These are phyloP conservation scores for Orthosia incerta DNA, from an alignment of 2,888 invertebrate genomes.

Conservation along the genomic window DNA sequence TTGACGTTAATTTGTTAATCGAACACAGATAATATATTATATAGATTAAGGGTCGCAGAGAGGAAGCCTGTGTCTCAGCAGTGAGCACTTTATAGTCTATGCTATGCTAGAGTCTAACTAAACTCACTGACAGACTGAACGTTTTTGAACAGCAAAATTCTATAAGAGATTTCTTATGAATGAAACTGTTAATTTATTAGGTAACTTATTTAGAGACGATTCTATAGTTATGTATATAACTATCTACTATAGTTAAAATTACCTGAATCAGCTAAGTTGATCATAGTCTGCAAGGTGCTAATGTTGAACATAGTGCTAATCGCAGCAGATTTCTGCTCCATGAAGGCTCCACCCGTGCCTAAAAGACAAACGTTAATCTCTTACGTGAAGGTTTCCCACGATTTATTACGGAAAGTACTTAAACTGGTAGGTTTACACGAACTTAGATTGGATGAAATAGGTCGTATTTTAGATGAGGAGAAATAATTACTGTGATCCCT, in stretches of 20 bases:
- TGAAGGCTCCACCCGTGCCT: slow-evolving; percentile 75
- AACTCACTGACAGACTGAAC: no score
- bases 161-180: no score
- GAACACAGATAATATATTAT: no score
- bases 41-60: no score
- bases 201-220: no score
- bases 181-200: no score
- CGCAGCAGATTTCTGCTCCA: slow-evolving; percentile 75
- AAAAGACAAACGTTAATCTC: slow-evolving; percentile 74
- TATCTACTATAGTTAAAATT: not conserved
- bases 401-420: slow-evolving; percentile 75
- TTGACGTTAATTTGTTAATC: no score
- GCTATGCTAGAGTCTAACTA: no score
- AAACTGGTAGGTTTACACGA: slow-evolving; percentile 54
- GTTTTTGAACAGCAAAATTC: no score
- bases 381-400: slow-evolving; percentile 62
- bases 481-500: slow-evolving; percentile 2
- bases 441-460: slow-evolving; percentile 53
- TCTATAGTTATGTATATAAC: no score
- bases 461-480: slow-evolving; percentile 34
- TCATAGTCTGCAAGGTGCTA: slow-evolving; percentile 36
- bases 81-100: no score
- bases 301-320: slow-evolving; percentile 69
- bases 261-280: slow-evolving; percentile 59
- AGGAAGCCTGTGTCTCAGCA: no score